Percentiles rank a stretch among this genome's conserved stretches.
Conservation (phyloP, 2,113 vertebrate genomes). For the Aegotheles bennettii region DNA sequence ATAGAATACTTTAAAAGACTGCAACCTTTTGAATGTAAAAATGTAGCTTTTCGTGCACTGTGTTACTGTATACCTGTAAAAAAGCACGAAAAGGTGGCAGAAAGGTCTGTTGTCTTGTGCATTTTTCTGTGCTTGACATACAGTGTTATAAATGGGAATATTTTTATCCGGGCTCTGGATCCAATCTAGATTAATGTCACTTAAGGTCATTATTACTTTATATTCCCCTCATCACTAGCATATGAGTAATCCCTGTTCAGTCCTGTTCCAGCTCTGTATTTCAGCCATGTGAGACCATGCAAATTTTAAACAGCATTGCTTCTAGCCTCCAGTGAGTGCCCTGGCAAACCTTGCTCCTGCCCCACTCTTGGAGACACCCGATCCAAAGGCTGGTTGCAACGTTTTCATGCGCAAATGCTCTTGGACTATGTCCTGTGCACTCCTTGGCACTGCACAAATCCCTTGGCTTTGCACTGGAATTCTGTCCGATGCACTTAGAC, state of each 20-base stretch:
- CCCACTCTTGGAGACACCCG: neutral
- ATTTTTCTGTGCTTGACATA: neutral
- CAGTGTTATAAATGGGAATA: neutral
- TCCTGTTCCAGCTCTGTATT: neutral
- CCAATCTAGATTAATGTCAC: neutral
- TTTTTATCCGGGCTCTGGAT: neutral
- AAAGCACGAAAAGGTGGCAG: neutral
- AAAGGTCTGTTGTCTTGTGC: neutral
- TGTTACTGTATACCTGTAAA: neutral
- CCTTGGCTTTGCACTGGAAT: neutral
- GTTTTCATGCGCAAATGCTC: neutral
- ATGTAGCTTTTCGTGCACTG: neutral
- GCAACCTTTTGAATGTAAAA: neutral
- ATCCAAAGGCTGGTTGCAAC: neutral
- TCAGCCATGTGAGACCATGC: neutral
- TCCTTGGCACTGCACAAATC: neutral
- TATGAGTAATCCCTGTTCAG: neutral
- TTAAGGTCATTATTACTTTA: slow-evolving; percentile 7
- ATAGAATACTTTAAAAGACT: neutral
- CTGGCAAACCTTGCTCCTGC: neutral
- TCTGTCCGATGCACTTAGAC: neutral
- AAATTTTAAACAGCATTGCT: neutral
- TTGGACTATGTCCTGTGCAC: rapidly evolving
- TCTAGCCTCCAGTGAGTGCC: neutral
- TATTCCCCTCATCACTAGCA: neutral